Evolutionary conservation across 2,113 vertebrate genomes (phyloP), one percentile per base, ranked within the genome.

Genomic region (Rhineura floridana): DNA sequence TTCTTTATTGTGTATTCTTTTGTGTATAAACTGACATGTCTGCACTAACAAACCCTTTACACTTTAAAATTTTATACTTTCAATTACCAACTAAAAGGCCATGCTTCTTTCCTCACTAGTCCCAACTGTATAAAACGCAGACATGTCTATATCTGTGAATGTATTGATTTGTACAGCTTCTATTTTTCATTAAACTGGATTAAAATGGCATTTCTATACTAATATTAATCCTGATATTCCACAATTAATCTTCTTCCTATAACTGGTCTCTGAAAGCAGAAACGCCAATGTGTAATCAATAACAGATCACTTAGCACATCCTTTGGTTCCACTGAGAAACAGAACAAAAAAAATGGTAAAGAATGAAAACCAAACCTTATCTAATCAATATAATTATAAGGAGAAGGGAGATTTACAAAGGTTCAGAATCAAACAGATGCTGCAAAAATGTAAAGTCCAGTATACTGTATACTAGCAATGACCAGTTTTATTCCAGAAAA

Each of bases 211-310:
- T 50, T 91, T 89, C 23, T 72, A 46, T 82, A 1, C 0, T 52
- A 86, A 82, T 46, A 69, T 50, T 89, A 89, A 85, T 55, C 86
- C 48, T 76, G 75, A 85, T 52, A 82, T n/a, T 33, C 70, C 5
- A 52, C 1, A 84, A n/a, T 39, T 69, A 33, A 23, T 82, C 6
- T 17, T 82, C 6, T 17, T 52, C 55, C 90, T 7, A 5, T 30
- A 36, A n/a, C 50, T 36, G n/a, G n/a, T 80, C 55, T 92, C 36
- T 1, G 13, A 91, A 93, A 12, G 12, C 39, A 89, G 89, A 94
- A 91, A 91, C 85, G 86, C 80, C 67, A 79, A 23, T 48, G 87
- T 77, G 52, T 90, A 91, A 90, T 89, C 67, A 79, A 86, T 89
- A 87, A 52, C 6, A 76, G 28, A 91, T 76, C 55, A 81, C 6